phyloP scores from a whole-genome alignment of 1,140 invertebrate genomes.

The Mycetomoellerius zeteki region DNA sequence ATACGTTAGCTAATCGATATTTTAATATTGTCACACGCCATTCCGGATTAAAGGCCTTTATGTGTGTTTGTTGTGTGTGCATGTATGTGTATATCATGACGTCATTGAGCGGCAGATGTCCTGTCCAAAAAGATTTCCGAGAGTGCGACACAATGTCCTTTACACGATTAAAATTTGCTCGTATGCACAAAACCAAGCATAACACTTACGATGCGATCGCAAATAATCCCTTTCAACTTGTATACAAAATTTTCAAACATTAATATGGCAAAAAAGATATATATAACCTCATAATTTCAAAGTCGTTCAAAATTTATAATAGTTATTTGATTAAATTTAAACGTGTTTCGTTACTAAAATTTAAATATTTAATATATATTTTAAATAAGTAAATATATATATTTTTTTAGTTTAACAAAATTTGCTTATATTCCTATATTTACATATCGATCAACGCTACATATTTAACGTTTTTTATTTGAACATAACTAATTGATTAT shows the following conservation, averaged over 20 bases:
- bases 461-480: background rate
- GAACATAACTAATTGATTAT: background rate
- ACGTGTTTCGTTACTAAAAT: background rate
- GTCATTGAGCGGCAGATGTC: constrained; percentile 72
- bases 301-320: background rate
- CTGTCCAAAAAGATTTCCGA: constrained; percentile 63
- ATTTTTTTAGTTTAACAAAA: no score
- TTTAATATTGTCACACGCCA: constrained; percentile 86
- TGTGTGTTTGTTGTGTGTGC: constrained; percentile 63
- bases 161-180: constrained; percentile 56
- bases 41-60: constrained; percentile 83
- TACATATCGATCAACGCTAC: no score
- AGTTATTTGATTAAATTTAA: background rate
- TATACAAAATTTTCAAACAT: background rate
- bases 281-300: background rate
- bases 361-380: background rate
- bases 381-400: no score
- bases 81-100: constrained; percentile 63
- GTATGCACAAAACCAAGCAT: background rate
- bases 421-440: no score
- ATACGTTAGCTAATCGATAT: constrained; percentile 87
- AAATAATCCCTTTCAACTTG: constrained; percentile 22
- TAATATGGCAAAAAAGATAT: background rate
- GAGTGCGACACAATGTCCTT: constrained; percentile 1
- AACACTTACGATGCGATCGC: background rate